Evolutionary conservation across 1,140 invertebrate genomes (phyloP).

Genomic region (Helicoverpa armigera): DNA sequence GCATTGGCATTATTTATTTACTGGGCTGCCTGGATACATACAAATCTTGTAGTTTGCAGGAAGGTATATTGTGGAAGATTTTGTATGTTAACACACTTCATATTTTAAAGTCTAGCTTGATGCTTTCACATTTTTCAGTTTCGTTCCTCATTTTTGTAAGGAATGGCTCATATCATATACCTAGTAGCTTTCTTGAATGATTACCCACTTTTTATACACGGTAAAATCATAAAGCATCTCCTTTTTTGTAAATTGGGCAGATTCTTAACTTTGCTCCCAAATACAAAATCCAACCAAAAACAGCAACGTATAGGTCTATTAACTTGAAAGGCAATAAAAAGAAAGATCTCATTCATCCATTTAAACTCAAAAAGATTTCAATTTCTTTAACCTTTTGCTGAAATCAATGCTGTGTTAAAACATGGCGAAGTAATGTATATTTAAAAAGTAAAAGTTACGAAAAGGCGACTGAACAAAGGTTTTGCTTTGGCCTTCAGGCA

Average conservation of each 20-base stretch:
- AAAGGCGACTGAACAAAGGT: slow-evolving; percentile 33
- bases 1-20: neutral
- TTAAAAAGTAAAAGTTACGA: slow-evolving; percentile 34
- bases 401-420: slow-evolving; percentile 27
- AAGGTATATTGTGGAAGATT: slow-evolving; percentile 21
- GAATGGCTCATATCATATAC: neutral
- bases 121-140: slow-evolving; percentile 14
- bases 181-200: neutral
- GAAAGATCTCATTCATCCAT: slow-evolving; percentile 31
- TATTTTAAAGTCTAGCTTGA: slow-evolving; percentile 25
- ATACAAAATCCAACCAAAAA: neutral
- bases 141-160: neutral
- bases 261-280: neutral
- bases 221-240: too few relatives aligned
- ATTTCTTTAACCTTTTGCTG: slow-evolving; percentile 8
- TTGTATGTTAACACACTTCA: slow-evolving; percentile 28
- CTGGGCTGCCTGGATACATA: slow-evolving; percentile 14
- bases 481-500: slow-evolving; percentile 36
- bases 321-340: slow-evolving; percentile 10
- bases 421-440: slow-evolving; percentile 28
- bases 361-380: slow-evolving; percentile 14
- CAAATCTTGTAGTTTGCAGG: slow-evolving; percentile 20
- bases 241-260: neutral
- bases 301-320: neutral
- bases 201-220: neutral